Evolutionary conservation across 2,113 vertebrate species (phyloP).

Genomic region (Butorides virescens): DNA sequence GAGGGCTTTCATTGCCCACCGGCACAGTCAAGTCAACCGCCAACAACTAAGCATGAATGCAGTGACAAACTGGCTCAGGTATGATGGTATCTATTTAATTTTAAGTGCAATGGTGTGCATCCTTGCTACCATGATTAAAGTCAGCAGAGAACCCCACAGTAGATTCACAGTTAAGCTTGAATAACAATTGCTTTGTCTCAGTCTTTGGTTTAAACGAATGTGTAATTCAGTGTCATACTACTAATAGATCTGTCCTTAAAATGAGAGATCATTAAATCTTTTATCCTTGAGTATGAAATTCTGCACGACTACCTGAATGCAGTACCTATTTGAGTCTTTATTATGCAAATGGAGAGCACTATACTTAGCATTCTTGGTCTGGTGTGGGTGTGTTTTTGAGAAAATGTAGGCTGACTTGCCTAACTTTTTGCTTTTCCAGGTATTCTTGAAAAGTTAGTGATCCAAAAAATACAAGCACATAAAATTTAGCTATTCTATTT

Average conservation of each 20-base stretch:
- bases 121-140: background rate
- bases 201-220: background rate
- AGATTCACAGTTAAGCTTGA: background rate
- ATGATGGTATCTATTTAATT: background rate
- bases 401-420: background rate
- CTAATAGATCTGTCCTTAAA: constrained; percentile 33
- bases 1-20: constrained; percentile 97
- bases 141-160: background rate
- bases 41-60: constrained; percentile 90
- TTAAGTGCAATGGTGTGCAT: background rate
- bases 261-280: constrained; percentile 52
- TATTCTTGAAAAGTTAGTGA: constrained; percentile 15
- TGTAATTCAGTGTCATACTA: constrained; percentile 9
- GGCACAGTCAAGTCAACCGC: constrained; percentile 88
- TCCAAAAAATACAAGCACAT: background rate
- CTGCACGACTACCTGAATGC: constrained; percentile 8
- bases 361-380: background rate
- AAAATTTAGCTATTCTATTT: background rate
- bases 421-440: background rate
- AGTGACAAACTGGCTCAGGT: constrained; percentile 94
- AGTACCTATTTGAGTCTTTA: constrained; percentile 21
- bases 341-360: background rate
- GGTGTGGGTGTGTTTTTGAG: background rate
- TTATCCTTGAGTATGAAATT: constrained; percentile 45
- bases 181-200: constrained; percentile 24